phyloP scores from a whole-genome alignment of 2,797 vertebrate genomes.

The Macroramphosus scolopax region DNA sequence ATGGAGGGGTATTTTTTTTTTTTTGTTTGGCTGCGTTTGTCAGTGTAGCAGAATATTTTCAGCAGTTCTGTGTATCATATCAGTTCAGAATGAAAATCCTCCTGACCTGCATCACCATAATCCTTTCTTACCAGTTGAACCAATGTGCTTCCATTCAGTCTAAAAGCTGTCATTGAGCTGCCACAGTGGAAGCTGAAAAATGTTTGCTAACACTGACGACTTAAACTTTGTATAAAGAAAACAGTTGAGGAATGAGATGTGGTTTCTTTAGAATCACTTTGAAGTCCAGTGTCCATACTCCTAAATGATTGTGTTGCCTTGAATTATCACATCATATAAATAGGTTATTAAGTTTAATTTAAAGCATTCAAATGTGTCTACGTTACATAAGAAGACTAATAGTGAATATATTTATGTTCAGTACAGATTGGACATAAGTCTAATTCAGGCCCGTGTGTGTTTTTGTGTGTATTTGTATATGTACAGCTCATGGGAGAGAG shows the following conservation, averaged over 20 bases:
- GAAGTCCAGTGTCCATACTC: neutral
- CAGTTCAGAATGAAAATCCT: conserved; percentile 2
- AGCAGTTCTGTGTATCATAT: neutral
- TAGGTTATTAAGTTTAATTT: too few species aligned
- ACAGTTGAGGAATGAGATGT: conserved; percentile 2
- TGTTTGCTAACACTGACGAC: too few species aligned
- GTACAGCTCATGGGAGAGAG: conserved; percentile 34
- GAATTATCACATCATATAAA: conserved; percentile 15
- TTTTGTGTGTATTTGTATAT: conserved; percentile 25
- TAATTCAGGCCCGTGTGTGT: conserved; percentile 32
- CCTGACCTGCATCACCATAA: conserved; percentile 2
- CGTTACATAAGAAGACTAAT: conserved; percentile 19
- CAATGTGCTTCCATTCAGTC: neutral
- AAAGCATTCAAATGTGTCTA: neutral
- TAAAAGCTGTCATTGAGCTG: neutral
- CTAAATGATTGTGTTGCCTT: conserved; percentile 11
- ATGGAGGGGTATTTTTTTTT: conserved; percentile 23
- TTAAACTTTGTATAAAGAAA: too few species aligned
- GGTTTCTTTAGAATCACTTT: conserved; percentile 6
- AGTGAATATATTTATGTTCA: too few species aligned
- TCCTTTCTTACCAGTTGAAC: conserved; percentile 1
- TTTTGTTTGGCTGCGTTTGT: conserved; percentile 22
- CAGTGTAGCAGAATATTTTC: conserved; percentile 14
- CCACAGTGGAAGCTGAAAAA: neutral
- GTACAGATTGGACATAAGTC: conserved; percentile 9